Percentiles rank a stretch among this genome's conserved stretches.
Evolutionary conservation across 2,797 vertebrate species (phyloP).

Genomic region (Delichon dasypus): DNA sequence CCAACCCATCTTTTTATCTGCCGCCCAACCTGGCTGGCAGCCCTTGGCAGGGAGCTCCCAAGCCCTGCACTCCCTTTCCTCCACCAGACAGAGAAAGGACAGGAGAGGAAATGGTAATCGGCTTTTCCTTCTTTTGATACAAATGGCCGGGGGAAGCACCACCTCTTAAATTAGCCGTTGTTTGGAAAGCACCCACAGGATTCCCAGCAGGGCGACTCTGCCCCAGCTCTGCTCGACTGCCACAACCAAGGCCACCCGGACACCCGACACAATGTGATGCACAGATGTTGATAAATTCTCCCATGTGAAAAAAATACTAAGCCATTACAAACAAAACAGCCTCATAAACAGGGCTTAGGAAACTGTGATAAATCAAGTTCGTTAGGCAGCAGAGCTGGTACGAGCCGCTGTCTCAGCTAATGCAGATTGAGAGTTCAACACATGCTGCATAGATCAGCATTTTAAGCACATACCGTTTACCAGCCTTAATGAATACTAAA

Average conservation of each 20-base stretch:
- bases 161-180: background rate
- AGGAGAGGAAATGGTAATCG: background rate
- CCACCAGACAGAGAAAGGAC: background rate
- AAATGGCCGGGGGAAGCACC: background rate
- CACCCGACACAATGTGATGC: background rate
- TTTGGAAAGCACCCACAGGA: background rate
- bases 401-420: slow-evolving; percentile 66
- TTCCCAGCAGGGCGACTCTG: background rate
- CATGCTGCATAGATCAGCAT: slow-evolving; percentile 67
- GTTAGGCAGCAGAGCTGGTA: slow-evolving; percentile 57
- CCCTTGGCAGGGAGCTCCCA: background rate
- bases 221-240: background rate
- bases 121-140: background rate
- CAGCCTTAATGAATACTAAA: slow-evolving; percentile 74
- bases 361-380: slow-evolving; percentile 63
- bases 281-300: slow-evolving; percentile 61
- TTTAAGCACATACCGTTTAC: slow-evolving; percentile 63
- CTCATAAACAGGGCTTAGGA: slow-evolving; percentile 61
- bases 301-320: slow-evolving; percentile 61
- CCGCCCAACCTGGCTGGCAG: background rate
- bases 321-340: slow-evolving; percentile 53
- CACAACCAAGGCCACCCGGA: background rate
- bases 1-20: background rate
- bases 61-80: background rate
- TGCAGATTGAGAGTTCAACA: slow-evolving; percentile 67